These are phyloP conservation scores for Myotis pilosus DNA, from an alignment of 2,797 vertebrate genomes.

Conservation along the genomic window DNA sequence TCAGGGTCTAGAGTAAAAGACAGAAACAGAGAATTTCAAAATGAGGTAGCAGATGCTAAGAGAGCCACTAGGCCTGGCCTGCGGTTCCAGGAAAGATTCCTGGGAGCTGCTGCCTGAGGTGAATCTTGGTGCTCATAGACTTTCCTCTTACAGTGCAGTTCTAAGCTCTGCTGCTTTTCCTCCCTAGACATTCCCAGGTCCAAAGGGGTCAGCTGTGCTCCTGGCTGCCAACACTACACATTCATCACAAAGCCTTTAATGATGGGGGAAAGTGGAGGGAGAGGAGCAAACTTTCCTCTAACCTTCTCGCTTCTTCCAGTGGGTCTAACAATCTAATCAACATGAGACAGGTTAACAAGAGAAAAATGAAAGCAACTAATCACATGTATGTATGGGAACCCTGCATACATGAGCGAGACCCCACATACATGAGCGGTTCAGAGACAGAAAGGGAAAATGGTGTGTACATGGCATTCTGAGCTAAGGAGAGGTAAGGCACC, in stretches of 20 bases:
- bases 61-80: not conserved
- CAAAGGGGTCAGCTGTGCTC: fast-evolving
- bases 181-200: not conserved
- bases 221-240: not conserved
- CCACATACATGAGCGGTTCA: too few relatives aligned
- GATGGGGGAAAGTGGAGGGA: not conserved
- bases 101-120: not conserved
- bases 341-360: not conserved
- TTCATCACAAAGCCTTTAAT: too few relatives aligned
- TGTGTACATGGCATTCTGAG: not conserved
- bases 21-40: not conserved
- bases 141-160: too few relatives aligned
- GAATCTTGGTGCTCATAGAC: not conserved
- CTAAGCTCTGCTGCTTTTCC: not conserved
- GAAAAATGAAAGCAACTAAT: not conserved
- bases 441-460: not conserved
- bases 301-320: not conserved
- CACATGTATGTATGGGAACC: not conserved
- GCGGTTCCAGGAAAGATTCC: not conserved
- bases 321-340: not conserved
- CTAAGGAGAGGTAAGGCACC: not conserved
- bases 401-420: not conserved
- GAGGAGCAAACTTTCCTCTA: not conserved
- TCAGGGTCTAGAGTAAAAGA: not conserved
- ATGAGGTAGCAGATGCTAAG: not conserved